Conservation (phyloP, 2,888 invertebrate species). For the Fragum sueziense region DNA sequence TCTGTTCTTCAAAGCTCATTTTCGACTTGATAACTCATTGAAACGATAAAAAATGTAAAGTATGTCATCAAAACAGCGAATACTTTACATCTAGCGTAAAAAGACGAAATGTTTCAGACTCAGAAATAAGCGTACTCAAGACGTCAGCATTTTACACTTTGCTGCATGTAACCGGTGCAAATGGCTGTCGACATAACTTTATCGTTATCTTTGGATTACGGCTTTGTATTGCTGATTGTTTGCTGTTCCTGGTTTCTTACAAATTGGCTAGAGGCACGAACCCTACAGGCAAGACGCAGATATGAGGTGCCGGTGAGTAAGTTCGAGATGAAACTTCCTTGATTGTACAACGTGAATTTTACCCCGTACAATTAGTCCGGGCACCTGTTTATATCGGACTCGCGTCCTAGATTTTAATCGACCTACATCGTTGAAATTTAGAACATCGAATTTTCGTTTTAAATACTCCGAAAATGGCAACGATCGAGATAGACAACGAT, state of each 20-base stretch:
- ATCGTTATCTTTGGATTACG: conserved; percentile 65
- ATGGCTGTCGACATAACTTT: conserved; percentile 41
- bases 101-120: no score
- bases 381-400: conserved; percentile 8
- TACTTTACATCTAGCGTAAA: no score
- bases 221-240: conserved; percentile 70
- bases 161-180: conserved; percentile 1
- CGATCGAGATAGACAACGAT: conserved; percentile 46
- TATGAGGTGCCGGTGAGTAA: conserved; percentile 70
- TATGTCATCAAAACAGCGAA: no score
- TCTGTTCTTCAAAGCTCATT: no score
- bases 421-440: neutral
- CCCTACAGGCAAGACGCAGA: conserved; percentile 67
- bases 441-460: neutral
- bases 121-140: neutral
- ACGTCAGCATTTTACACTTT: neutral
- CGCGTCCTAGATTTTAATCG: conserved; percentile 41
- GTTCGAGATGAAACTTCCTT: neutral
- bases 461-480: neutral
- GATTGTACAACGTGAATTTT: neutral
- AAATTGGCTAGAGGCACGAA: conserved; percentile 69
- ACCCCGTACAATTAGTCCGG: conserved; percentile 27
- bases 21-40: no score
- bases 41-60: no score
- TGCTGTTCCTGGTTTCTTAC: conserved; percentile 66